Conservation (phyloP, 2,113 vertebrate species). For the Charina bottae region DNA sequence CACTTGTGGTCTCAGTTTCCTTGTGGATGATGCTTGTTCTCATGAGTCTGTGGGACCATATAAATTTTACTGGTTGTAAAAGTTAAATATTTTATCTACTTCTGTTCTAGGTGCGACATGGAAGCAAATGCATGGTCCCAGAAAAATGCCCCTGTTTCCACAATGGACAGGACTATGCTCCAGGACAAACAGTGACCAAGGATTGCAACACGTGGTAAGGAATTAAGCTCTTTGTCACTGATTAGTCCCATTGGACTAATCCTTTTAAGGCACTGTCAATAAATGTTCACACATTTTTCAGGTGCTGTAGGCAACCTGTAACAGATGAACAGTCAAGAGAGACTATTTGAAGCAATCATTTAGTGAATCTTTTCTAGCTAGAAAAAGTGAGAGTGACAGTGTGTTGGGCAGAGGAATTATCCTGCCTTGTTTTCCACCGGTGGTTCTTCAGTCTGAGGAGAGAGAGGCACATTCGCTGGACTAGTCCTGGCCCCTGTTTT, state of each 20-base stretch:
- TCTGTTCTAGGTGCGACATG: slow-evolving; percentile 83
- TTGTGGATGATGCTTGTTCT: background rate
- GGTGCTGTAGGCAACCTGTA: background rate
- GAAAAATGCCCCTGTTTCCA: slow-evolving; percentile 93
- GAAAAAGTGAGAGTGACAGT: background rate
- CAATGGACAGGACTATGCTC: slow-evolving; percentile 84
- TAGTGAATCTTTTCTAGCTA: background rate
- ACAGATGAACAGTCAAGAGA: background rate
- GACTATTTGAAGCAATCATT: background rate
- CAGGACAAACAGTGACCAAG: slow-evolving; percentile 79
- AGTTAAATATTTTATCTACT: background rate
- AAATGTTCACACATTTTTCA: background rate
- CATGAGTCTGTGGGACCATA: background rate
- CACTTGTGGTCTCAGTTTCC: background rate
- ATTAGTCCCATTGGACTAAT: background rate
- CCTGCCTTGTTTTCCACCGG: background rate
- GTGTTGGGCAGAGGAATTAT: background rate
- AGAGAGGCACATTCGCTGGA: background rate
- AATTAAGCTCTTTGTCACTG: background rate
- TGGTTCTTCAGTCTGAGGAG: background rate
- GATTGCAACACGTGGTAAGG: slow-evolving; percentile 95
- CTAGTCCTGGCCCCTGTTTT: background rate
- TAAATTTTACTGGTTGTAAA: no score
- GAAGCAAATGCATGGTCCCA: slow-evolving; percentile 81
- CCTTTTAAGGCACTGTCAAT: background rate